Evolutionary conservation across 1,140 invertebrate species (phyloP).

Genomic region (Dendrolimus kikuchii): DNA sequence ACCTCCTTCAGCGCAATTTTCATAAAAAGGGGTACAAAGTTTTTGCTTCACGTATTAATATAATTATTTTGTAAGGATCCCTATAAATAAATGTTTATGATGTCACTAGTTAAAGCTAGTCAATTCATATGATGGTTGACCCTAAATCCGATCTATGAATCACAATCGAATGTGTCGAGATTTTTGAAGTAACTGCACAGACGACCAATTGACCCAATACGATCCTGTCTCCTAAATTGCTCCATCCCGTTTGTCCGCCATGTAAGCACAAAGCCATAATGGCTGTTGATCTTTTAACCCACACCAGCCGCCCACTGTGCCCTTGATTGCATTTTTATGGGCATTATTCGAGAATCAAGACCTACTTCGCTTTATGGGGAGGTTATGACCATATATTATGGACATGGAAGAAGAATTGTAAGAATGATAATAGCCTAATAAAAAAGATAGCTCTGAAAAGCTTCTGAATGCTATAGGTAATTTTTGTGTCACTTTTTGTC

Average conservation of each 20-base stretch:
- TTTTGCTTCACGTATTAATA: no score
- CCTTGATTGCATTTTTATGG: constrained; percentile 7
- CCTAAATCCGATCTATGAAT: constrained; percentile 3
- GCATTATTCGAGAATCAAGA: constrained; percentile 6
- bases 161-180: constrained; percentile 5
- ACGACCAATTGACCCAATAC: constrained; percentile 36
- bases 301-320: constrained; percentile 16
- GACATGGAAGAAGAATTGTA: no score
- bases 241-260: constrained; percentile 25
- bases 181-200: constrained; percentile 6
- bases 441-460: no score
- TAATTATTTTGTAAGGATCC: no score
- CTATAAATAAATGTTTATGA: no score
- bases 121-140: constrained; percentile 4
- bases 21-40: no score
- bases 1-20: no score
- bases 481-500: no score
- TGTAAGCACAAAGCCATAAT: constrained; percentile 23
- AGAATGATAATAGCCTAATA: no score
- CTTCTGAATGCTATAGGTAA: no score
- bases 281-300: constrained; percentile 47
- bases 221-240: constrained; percentile 31
- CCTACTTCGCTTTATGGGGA: no score
- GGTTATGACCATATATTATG: no score
- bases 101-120: not conserved